phyloP scores from a whole-genome alignment of 1,140 invertebrate species.

The Sycophila sp. region DNA sequence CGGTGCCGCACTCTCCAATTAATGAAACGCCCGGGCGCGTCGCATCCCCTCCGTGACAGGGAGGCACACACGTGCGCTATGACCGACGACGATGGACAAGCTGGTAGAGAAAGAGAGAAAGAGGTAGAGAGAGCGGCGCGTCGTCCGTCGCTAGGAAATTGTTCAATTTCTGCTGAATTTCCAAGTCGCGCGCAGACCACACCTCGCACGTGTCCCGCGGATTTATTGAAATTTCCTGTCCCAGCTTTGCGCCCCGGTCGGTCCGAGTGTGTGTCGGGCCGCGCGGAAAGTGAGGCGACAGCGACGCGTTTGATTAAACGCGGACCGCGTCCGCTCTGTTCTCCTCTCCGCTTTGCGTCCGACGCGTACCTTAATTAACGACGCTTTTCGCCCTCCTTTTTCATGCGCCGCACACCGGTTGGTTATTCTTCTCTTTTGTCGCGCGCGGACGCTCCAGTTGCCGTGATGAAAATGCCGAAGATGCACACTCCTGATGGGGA shows the following conservation, averaged over 20 bases:
- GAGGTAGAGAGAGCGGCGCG: neutral
- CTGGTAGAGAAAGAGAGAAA: neutral
- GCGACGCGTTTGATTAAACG: conserved; percentile 20
- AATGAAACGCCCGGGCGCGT: conserved; percentile 24
- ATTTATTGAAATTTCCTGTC: conserved; percentile 24
- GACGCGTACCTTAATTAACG: conserved; percentile 10
- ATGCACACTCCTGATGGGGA: too few relatives aligned
- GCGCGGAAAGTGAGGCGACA: neutral
- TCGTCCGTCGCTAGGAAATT: conserved; percentile 25
- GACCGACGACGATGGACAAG: neutral
- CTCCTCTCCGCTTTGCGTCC: neutral
- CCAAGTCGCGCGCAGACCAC: neutral
- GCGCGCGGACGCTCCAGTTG: too few relatives aligned
- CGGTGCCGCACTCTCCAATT: conserved; percentile 12
- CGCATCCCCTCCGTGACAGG: too few relatives aligned
- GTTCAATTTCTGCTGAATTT: conserved; percentile 22
- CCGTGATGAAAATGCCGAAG: too few relatives aligned
- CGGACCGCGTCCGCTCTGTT: neutral
- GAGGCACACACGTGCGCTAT: neutral
- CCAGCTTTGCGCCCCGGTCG: neutral
- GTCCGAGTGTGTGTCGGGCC: neutral
- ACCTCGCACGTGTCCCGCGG: neutral
- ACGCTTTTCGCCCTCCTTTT: too few relatives aligned
- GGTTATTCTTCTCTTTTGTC: too few relatives aligned
- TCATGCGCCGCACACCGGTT: too few relatives aligned